Evolutionary conservation across 2,113 vertebrate genomes (phyloP).

Genomic region (Neofelis nebulosa): DNA sequence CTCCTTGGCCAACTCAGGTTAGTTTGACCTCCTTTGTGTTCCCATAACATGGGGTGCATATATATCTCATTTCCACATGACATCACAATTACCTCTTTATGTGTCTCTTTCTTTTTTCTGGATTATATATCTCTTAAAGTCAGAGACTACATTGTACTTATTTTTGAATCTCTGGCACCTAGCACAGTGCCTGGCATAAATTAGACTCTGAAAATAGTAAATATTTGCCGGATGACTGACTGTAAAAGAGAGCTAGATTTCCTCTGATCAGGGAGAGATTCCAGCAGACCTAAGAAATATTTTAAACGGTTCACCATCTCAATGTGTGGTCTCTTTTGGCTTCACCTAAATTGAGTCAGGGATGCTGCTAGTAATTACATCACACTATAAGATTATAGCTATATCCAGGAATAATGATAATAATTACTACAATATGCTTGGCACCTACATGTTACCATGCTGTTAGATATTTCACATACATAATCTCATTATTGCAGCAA

Average conservation of each 20-base stretch:
- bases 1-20: background rate
- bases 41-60: fast-evolving
- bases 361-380: background rate
- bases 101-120: background rate
- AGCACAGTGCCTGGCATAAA: slow-evolving; percentile 31
- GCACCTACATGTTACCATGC: background rate
- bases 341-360: background rate
- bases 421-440: slow-evolving; percentile 25
- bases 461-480: background rate
- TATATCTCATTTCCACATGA: background rate
- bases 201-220: slow-evolving; percentile 38
- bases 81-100: background rate
- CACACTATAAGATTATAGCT: slow-evolving; percentile 4
- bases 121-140: background rate
- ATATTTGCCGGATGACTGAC: slow-evolving; percentile 24
- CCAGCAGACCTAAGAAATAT: background rate
- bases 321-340: slow-evolving; percentile 25
- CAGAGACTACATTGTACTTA: background rate
- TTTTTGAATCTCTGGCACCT: slow-evolving; percentile 7
- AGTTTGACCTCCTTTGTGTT: background rate
- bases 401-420: slow-evolving; percentile 1
- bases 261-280: background rate
- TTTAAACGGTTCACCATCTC: background rate
- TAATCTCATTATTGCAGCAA: background rate
- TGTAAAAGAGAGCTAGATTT: slow-evolving; percentile 8